phyloP scores from a whole-genome alignment of 2,113 vertebrate genomes.

The Pycnonotus jocosus region DNA sequence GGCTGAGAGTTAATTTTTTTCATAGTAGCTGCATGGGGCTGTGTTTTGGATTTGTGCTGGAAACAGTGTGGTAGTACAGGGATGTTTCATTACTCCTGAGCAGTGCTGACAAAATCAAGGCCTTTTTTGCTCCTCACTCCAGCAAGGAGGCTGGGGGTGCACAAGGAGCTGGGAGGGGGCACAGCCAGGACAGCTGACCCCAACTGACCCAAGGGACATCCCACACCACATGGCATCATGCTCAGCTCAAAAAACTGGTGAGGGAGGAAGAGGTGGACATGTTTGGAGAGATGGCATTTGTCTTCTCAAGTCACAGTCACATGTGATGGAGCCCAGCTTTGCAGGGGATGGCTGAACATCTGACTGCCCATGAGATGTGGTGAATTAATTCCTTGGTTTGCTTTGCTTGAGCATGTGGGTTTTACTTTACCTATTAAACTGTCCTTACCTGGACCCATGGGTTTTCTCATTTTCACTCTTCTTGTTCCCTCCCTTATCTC shows the following conservation, averaged over 20 bases:
- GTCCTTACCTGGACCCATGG: rapidly evolving
- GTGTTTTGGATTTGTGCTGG: neutral
- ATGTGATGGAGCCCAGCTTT: rapidly evolving
- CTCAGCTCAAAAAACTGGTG: neutral
- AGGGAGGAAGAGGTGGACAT: neutral
- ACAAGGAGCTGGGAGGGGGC: neutral
- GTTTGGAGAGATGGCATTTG: neutral
- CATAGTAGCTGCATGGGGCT: neutral
- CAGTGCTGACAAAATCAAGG: neutral
- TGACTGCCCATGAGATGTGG: neutral
- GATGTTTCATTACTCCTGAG: neutral
- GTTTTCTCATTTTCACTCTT: neutral
- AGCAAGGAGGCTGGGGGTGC: neutral
- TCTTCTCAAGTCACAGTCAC: neutral
- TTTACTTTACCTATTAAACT: neutral
- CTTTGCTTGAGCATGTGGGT: neutral
- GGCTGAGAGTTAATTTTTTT: neutral
- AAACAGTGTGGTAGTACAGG: neutral
- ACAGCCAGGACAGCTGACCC: neutral
- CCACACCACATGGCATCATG: neutral
- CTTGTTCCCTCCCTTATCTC: neutral
- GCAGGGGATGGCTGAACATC: neutral
- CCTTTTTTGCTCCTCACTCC: neutral
- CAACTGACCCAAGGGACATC: neutral
- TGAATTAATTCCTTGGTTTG: neutral